Evolutionary conservation across 1,140 invertebrate genomes (phyloP).

Genomic region (Drosophila biarmipes): DNA sequence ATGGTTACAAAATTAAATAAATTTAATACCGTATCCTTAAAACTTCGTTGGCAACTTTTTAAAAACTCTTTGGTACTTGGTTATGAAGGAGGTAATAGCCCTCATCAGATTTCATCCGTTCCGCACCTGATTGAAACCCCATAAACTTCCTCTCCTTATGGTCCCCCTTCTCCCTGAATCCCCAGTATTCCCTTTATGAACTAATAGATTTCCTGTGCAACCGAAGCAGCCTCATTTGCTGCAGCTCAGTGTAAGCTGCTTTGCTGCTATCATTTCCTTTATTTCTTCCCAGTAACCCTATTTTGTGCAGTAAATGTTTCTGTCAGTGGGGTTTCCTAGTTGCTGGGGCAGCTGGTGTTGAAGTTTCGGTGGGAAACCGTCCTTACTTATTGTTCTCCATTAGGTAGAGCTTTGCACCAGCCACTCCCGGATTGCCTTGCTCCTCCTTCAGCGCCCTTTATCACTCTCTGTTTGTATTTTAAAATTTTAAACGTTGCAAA

Average conservation of each 20-base stretch:
- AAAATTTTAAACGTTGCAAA: conserved; percentile 50
- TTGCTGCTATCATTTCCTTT: conserved; percentile 18
- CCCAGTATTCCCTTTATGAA: not conserved
- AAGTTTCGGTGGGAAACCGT: conserved; percentile 21
- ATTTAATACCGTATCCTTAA: too few relatives aligned
- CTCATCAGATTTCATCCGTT: not conserved
- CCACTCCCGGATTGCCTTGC: not conserved
- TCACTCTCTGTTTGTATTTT: conserved; percentile 36
- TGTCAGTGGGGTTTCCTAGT: conserved; percentile 40
- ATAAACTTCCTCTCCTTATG: conserved; percentile 12
- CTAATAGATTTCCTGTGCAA: conserved; percentile 32
- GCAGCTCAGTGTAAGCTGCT: conserved; percentile 41
- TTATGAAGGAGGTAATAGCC: not conserved
- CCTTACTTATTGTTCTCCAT: conserved; percentile 48
- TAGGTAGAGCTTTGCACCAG: conserved; percentile 30
- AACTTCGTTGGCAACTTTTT: too few relatives aligned
- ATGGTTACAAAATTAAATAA: too few relatives aligned
- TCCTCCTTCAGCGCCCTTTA: not conserved
- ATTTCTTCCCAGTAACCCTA: conserved; percentile 1
- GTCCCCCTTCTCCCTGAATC: conserved; percentile 1
- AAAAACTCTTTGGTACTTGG: not conserved
- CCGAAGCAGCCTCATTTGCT: conserved; percentile 33
- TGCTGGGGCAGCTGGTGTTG: conserved; percentile 26
- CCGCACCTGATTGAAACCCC: conserved; percentile 4
- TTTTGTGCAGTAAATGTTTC: conserved; percentile 43